A percentile compares a stretch with the other conserved stretches of the same genome.
Conservation (phyloP, 2,797 vertebrate species). For the Oreortyx pictus region DNA sequence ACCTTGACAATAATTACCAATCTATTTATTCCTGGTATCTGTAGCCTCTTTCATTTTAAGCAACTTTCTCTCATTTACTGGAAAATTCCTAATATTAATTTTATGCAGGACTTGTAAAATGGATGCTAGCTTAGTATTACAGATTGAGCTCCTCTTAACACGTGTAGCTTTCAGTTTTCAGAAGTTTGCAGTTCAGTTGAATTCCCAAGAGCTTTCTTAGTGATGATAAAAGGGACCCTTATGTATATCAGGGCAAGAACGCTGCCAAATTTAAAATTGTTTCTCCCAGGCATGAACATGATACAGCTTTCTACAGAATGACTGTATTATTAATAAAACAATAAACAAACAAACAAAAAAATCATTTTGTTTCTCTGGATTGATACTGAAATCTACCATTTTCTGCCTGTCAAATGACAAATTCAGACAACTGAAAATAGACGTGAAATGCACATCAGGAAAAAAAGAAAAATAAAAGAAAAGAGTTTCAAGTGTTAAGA, state of each 20-base stretch:
- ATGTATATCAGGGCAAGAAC: neutral
- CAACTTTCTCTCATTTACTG: neutral
- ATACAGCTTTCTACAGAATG: constrained; percentile 12
- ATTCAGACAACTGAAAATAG: neutral
- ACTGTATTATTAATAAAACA: neutral
- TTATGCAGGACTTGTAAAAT: neutral
- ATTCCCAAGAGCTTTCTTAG: neutral
- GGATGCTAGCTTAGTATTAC: fast-evolving
- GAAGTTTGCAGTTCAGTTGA: neutral
- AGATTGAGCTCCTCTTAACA: neutral
- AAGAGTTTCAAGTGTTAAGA: neutral
- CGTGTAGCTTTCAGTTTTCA: neutral
- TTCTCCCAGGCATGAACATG: neutral
- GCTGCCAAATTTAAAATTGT: constrained; percentile 41
- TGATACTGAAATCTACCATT: constrained; percentile 4
- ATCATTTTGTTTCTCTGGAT: neutral
- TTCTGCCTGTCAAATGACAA: constrained; percentile 9
- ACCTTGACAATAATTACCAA: neutral
- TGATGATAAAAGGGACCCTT: neutral
- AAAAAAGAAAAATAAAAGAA: neutral
- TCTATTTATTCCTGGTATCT: neutral
- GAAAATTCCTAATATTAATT: neutral
- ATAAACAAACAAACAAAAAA: neutral
- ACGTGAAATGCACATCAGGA: fast-evolving
- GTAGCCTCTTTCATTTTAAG: neutral